phyloP scores from a whole-genome alignment of 30 jellyfish, hydroid and myxozoan genomes.

The Nemopilema nomurai region DNA sequence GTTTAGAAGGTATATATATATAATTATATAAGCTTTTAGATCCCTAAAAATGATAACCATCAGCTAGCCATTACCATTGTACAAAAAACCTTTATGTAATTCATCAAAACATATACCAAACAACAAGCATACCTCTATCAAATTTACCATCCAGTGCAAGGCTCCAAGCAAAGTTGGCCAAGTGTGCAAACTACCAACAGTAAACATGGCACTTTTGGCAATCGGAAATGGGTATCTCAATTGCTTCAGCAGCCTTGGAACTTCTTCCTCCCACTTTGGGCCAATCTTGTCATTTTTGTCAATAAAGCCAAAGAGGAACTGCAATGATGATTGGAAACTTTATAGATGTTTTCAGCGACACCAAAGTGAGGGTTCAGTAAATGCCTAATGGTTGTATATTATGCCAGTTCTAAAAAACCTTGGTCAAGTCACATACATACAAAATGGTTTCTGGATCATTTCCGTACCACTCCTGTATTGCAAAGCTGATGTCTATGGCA shows the following conservation, averaged over 20 bases:
- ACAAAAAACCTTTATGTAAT: too few relatives aligned
- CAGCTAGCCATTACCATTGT: too few relatives aligned
- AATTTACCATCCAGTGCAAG: slow-evolving; percentile 85
- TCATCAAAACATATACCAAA: neutral
- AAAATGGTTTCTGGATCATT: too few relatives aligned
- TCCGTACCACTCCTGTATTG: too few relatives aligned
- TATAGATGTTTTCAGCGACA: neutral
- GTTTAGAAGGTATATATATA: too few relatives aligned
- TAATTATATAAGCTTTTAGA: too few relatives aligned
- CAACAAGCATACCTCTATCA: slow-evolving; percentile 60
- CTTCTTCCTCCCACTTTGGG: slow-evolving; percentile 84
- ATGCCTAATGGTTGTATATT: too few relatives aligned
- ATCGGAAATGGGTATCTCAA: slow-evolving; percentile 86
- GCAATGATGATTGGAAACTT: neutral
- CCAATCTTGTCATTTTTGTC: slow-evolving; percentile 65
- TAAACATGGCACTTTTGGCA: slow-evolving; percentile 88
- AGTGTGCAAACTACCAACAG: slow-evolving; percentile 92
- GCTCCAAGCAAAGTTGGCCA: slow-evolving; percentile 98
- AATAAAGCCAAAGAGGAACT: slow-evolving; percentile 73
- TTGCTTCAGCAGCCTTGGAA: slow-evolving; percentile 78
- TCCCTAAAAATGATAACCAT: too few relatives aligned
- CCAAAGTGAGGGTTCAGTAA: too few relatives aligned
- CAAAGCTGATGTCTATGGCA: too few relatives aligned
- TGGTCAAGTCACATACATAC: too few relatives aligned
- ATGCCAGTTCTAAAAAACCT: neutral